These are phyloP conservation scores for Tiaroga cobitis DNA, from an alignment of 2,797 vertebrate genomes.

Conservation along the genomic window DNA sequence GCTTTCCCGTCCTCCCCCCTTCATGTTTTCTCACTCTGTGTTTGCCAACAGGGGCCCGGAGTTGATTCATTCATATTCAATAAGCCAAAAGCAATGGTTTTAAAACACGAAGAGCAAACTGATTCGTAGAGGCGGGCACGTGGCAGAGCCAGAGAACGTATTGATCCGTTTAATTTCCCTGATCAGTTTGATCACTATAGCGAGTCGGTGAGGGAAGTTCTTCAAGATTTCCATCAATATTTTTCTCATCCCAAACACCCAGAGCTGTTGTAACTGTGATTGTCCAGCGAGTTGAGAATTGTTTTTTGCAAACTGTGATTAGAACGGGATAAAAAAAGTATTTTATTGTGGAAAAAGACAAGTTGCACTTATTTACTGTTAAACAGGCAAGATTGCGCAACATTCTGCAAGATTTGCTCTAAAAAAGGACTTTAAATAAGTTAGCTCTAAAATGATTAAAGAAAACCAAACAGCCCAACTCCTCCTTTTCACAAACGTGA, in stretches of 20 bases:
- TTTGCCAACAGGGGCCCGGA: neutral
- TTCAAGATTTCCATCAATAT: slow-evolving; percentile 22
- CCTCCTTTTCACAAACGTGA: neutral
- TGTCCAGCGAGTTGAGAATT: slow-evolving; percentile 40
- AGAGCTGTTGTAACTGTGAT: slow-evolving; percentile 34
- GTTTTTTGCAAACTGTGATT: slow-evolving; percentile 11
- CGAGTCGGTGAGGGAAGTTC: slow-evolving; percentile 4
- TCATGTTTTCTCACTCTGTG: slow-evolving; percentile 6
- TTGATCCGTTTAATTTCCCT: slow-evolving; percentile 49
- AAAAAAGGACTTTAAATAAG: slow-evolving; percentile 2
- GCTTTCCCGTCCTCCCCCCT: neutral
- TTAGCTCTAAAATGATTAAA: slow-evolving; percentile 5
- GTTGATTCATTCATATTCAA: slow-evolving; percentile 40
- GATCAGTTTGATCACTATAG: slow-evolving; percentile 40
- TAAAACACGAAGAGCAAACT: slow-evolving; percentile 38
- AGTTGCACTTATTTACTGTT: neutral
- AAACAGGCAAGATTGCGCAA: neutral
- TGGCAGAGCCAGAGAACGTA: slow-evolving; percentile 15
- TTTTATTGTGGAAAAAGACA: neutral
- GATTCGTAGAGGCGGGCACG: neutral
- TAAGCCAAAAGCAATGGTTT: slow-evolving; percentile 16
- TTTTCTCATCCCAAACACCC: slow-evolving; percentile 46
- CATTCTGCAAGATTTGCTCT: neutral
- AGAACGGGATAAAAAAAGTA: slow-evolving; percentile 7
- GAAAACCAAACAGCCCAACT: neutral